phyloP scores from a whole-genome alignment of 1,140 invertebrate species.

The Procambarus clarkii region DNA sequence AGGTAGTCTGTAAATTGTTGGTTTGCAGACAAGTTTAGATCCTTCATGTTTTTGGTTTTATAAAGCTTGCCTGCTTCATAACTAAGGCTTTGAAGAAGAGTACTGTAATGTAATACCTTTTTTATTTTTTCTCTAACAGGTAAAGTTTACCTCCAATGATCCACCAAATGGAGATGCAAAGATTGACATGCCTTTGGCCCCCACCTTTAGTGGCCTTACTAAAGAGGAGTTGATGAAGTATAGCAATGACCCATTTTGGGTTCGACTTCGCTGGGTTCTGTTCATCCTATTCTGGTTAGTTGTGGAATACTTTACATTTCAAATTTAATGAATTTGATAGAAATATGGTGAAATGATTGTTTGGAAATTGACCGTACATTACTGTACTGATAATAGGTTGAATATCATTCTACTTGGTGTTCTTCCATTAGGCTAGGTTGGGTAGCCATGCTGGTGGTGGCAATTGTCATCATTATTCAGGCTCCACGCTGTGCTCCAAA shows the following conservation, averaged over 20 bases:
- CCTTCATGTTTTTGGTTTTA: too few species aligned
- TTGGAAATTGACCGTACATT: too few species aligned
- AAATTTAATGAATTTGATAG: too few species aligned
- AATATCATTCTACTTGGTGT: background rate
- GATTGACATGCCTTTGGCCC: conserved; percentile 37
- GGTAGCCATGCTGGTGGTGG: conserved; percentile 89
- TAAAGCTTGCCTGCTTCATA: too few species aligned
- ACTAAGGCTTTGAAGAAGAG: too few species aligned
- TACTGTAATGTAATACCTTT: too few species aligned
- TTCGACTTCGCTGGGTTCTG: conserved; percentile 87
- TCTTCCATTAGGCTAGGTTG: conserved; percentile 77
- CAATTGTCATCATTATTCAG: conserved; percentile 87
- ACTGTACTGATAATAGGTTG: background rate
- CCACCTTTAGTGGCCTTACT: conserved; percentile 85
- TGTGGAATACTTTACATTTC: too few species aligned
- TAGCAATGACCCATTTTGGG: conserved; percentile 94
- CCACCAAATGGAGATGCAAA: conserved; percentile 62
- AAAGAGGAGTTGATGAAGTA: conserved; percentile 93
- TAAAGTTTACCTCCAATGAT: conserved; percentile 44
- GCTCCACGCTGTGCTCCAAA: conserved; percentile 86
- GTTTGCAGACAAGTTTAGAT: too few species aligned
- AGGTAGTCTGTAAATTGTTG: too few species aligned
- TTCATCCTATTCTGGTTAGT: conserved; percentile 91
- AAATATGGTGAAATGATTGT: too few species aligned
- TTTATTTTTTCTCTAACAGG: conserved; percentile 11